A percentile compares a stretch with the other conserved stretches of the same genome.
phyloP scores from a whole-genome alignment of 92 coral and sea anemone genomes.

The Heliopora coerulea region DNA sequence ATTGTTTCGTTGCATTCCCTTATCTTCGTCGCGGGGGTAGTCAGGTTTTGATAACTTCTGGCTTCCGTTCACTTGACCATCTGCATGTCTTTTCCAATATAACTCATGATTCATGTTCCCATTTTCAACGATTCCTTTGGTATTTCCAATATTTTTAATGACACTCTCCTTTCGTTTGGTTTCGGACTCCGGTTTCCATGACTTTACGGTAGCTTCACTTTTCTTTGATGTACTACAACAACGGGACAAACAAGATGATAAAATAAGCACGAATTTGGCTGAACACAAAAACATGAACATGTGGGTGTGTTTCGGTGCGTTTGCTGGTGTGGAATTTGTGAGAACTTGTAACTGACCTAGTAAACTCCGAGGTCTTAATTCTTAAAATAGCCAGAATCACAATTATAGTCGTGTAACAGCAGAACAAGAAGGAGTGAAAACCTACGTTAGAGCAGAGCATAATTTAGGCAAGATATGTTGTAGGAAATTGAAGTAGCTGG shows the following conservation, averaged over 20 bases:
- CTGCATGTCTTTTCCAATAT: neutral
- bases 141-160: constrained; percentile 55
- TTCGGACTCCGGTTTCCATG: constrained; percentile 45
- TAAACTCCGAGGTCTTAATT: too few relatives aligned
- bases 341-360: too few relatives aligned
- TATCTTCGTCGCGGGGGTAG: constrained; percentile 6
- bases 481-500: too few relatives aligned
- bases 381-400: too few relatives aligned
- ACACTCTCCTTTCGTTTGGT: constrained; percentile 88
- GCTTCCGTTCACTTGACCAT: neutral
- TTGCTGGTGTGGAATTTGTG: too few relatives aligned
- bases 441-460: too few relatives aligned
- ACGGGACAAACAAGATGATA: neutral
- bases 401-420: too few relatives aligned
- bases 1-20: neutral
- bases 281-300: too few relatives aligned
- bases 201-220: constrained; percentile 9
- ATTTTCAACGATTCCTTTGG: constrained; percentile 9
- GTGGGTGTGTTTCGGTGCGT: too few relatives aligned
- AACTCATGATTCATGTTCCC: constrained; percentile 5
- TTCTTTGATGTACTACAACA: constrained; percentile 20
- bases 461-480: too few relatives aligned
- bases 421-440: too few relatives aligned
- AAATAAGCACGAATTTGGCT: too few relatives aligned
- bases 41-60: constrained; percentile 10